These are phyloP conservation scores for Glossophaga mutica DNA, from an alignment of 2,797 vertebrate genomes.

Conservation along the genomic window DNA sequence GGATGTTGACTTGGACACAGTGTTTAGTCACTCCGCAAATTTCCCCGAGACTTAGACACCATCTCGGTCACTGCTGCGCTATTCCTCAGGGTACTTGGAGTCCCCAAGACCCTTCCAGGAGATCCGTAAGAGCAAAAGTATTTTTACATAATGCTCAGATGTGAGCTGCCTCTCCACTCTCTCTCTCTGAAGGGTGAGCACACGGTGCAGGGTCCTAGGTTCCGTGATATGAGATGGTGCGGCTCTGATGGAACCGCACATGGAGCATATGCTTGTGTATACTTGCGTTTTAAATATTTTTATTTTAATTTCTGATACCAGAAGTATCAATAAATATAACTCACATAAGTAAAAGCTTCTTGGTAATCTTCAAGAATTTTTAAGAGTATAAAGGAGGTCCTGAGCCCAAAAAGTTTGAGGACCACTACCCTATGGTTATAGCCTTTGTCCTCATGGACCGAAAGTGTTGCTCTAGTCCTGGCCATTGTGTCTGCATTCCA, in stretches of 20 bases:
- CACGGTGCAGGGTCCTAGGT: not conserved
- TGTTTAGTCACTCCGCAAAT: not conserved
- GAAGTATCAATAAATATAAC: not conserved
- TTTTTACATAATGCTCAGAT: not conserved
- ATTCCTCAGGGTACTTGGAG: not conserved
- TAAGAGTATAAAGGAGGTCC: not conserved
- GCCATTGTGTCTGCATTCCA: not conserved
- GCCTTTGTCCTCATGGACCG: not conserved
- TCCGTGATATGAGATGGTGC: rapidly evolving
- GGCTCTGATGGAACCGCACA: not conserved
- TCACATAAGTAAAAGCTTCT: not conserved
- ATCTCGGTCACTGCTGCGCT: not conserved
- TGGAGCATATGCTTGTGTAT: not conserved
- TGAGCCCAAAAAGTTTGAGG: not conserved
- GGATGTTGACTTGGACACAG: not conserved
- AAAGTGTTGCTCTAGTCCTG: not conserved
- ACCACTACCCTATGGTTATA: too few relatives aligned
- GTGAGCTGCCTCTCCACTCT: not conserved
- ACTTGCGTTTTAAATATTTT: not conserved
- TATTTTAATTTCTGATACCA: not conserved
- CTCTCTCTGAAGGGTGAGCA: not conserved
- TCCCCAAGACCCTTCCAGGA: not conserved
- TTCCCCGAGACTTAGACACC: not conserved
- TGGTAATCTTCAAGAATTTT: not conserved
- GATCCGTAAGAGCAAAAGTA: not conserved